A percentile compares a stretch with the other conserved stretches of the same genome.
phyloP scores from a whole-genome alignment of 2,113 vertebrate genomes.

The Mobula hypostoma region DNA sequence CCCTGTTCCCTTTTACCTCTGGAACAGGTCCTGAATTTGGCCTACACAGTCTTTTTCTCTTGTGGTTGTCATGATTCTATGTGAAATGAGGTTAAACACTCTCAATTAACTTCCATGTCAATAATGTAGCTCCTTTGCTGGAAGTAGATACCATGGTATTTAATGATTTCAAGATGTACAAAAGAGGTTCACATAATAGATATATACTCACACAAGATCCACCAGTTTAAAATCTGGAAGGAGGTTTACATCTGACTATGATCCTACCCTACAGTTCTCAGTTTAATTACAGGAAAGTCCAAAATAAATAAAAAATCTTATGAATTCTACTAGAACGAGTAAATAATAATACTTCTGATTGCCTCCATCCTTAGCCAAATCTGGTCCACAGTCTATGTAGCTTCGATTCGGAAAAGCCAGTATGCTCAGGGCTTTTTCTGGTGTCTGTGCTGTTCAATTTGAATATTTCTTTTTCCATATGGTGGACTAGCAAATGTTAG shows the following conservation, averaged over 20 bases:
- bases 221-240: background rate
- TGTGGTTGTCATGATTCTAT: background rate
- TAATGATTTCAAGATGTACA: too few relatives aligned
- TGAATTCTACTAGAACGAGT: background rate
- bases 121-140: background rate
- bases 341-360: background rate
- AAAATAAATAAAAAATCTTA: background rate
- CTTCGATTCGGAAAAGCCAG: background rate
- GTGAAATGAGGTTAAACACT: background rate
- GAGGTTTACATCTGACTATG: background rate
- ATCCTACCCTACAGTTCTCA: background rate
- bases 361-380: background rate
- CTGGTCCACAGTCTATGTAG: background rate
- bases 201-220: background rate
- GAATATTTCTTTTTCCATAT: background rate
- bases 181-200: background rate
- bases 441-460: background rate
- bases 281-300: background rate
- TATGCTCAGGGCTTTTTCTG: background rate
- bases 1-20: background rate
- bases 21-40: background rate
- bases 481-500: background rate
- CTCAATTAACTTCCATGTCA: background rate
- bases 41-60: background rate
- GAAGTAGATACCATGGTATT: background rate